phyloP scores from a whole-genome alignment of 2,888 invertebrate species.

The Mayetiola destructor region DNA sequence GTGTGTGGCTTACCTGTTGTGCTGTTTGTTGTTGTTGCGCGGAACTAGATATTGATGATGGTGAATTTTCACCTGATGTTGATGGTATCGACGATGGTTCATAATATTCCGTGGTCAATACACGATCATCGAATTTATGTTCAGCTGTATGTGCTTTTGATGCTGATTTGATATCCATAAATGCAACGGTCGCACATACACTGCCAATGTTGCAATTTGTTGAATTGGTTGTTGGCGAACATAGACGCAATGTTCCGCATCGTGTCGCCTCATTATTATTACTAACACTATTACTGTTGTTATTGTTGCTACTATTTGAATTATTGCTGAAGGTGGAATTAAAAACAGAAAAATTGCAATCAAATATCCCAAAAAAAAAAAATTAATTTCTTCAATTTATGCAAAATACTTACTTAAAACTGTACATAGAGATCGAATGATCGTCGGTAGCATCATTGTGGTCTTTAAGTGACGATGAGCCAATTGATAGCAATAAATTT shows the following conservation, averaged over 20 bases:
- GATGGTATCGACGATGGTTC: constrained; percentile 62
- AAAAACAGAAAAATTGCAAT: too few species aligned
- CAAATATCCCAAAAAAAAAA: too few species aligned
- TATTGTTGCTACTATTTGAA: constrained; percentile 11
- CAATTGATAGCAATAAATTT: constrained; percentile 15
- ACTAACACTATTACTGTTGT: constrained; percentile 9
- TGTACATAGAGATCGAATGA: constrained; percentile 11
- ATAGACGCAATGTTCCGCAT: not conserved
- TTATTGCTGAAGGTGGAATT: not conserved
- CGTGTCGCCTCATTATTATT: not conserved
- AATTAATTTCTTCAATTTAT: too few species aligned
- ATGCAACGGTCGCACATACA: constrained; percentile 74
- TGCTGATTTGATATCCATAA: constrained; percentile 94
- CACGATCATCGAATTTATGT: constrained; percentile 74
- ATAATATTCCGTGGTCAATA: constrained; percentile 81
- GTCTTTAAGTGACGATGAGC: constrained; percentile 14
- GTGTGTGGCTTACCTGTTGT: too few species aligned
- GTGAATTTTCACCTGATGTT: constrained; percentile 40
- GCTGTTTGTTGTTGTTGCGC: constrained; percentile 13
- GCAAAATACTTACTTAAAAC: too few species aligned
- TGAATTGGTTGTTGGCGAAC: constrained; percentile 20
- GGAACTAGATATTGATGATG: constrained; percentile 14
- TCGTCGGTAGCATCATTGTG: constrained; percentile 14
- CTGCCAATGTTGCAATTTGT: constrained; percentile 16
- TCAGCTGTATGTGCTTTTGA: constrained; percentile 84